phyloP scores from a whole-genome alignment of 2,797 vertebrate species.

The Tokudaia muenninki region DNA sequence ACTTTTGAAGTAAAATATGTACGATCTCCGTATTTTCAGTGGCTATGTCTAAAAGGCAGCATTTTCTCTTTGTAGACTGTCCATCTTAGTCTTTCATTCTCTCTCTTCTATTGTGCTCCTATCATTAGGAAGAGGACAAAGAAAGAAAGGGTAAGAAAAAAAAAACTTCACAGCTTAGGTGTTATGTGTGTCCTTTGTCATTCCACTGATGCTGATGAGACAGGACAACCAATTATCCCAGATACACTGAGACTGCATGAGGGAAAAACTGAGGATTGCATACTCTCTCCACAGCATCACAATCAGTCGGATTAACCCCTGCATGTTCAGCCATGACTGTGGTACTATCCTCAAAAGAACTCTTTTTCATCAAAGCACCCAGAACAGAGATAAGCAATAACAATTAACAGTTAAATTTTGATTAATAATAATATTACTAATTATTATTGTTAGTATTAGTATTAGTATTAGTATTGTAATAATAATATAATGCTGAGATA shows the following conservation, averaged over 20 bases:
- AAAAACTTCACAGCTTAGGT: slow-evolving; percentile 18
- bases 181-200: slow-evolving; percentile 43
- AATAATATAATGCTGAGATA: background rate
- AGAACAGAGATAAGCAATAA: background rate
- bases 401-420: background rate
- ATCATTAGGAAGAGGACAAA: slow-evolving; percentile 62
- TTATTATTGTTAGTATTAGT: background rate
- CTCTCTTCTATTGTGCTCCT: slow-evolving; percentile 26
- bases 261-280: background rate
- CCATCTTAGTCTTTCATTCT: background rate
- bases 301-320: slow-evolving; percentile 48
- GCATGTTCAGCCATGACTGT: background rate
- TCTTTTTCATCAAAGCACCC: background rate
- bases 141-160: background rate
- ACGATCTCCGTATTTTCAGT: background rate
- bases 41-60: background rate
- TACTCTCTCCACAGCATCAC: background rate
- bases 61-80: background rate
- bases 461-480: background rate
- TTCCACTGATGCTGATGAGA: slow-evolving; percentile 78
- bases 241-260: slow-evolving; percentile 10
- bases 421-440: background rate
- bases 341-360: background rate
- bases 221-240: slow-evolving; percentile 80
- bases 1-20: slow-evolving; percentile 34